These are phyloP conservation scores for Rhinatrema bivittatum DNA, from an alignment of 2,797 vertebrate species.

Conservation along the genomic window DNA sequence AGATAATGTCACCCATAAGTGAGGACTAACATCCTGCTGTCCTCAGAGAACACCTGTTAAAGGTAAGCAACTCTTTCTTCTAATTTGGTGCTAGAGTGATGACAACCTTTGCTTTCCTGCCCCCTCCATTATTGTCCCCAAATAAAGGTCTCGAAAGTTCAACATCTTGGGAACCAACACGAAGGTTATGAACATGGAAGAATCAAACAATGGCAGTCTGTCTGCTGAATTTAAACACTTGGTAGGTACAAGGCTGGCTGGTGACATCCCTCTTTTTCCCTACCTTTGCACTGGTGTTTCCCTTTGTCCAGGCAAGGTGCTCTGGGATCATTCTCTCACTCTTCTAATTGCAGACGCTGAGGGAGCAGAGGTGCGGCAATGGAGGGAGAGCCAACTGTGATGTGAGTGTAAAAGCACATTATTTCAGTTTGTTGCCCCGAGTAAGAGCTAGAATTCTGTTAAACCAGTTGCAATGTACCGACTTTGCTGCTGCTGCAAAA, in stretches of 20 bases:
- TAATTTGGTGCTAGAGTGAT: no score
- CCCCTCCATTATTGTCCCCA: conserved; percentile 2
- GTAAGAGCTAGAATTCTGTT: no score
- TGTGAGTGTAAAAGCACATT: conserved; percentile 67
- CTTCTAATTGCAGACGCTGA: conserved; percentile 71
- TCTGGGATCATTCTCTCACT: background rate
- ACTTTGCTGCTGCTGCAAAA: no score
- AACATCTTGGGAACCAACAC: conserved; percentile 98
- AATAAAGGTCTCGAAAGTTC: conserved; percentile 83
- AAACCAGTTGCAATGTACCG: no score
- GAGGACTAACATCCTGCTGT: no score
- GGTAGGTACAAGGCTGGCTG: conserved; percentile 64
- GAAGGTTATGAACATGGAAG: conserved; percentile 99
- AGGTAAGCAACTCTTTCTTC: no score
- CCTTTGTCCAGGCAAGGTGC: no score
- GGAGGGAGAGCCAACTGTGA: conserved; percentile 94
- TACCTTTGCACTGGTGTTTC: background rate
- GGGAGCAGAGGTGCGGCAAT: conserved; percentile 94
- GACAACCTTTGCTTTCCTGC: rapidly evolving
- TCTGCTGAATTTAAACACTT: conserved; percentile 97
- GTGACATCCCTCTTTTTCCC: no score
- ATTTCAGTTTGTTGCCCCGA: no score
- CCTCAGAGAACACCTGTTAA: no score
- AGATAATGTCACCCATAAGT: no score
- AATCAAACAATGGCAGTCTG: conserved; percentile 95